Evolutionary conservation across 2,888 invertebrate species (phyloP), one percentile per base, ranked within the genome.

Genomic region (Cephus runcator): DNA sequence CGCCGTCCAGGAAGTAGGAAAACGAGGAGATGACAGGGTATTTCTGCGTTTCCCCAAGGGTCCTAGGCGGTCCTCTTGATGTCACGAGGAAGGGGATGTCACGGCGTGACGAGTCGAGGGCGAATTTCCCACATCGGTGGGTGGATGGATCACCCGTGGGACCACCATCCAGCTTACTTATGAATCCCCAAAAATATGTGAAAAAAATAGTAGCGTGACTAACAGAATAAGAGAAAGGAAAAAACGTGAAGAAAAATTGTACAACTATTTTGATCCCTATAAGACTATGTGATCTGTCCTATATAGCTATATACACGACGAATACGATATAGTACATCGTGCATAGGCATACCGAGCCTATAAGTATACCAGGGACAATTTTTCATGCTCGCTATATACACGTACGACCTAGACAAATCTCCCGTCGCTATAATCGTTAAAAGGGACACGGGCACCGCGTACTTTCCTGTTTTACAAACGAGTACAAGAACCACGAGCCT

Each of bases 11-110:
- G 83, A 83, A 77, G 80, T 76, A 79, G 81, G 83, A 84, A 85
- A 85, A 81, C 78, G 83, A 83, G 77, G 84, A 83, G 87, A 87
- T 87, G 88, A 87, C 87, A 86, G 85, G 86, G 83, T 86, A 86
- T 87, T 89, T 87, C 83, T 85, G 77, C 78, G 78, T 82, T 86
- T 80, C 82, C 84, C 83, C 78, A 79, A 76, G 76, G 78, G 73
- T 69, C 69, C 30, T 34, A 15, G 76, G 79, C 80, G 77, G 76
- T 81, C 78, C 80, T 83, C 77, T 79, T 71, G 80, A 76, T 83
- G 84, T 78, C 80, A 82, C 82, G 83, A 80, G 79, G 81, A 81
- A 81, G 83, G 84, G 83, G 83, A 85, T 81, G 86, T 85, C 87
- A 86, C 79, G 82, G 82, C 81, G 86, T 88, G 87, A 87, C 87